A percentile compares a stretch with the other conserved stretches of the same genome.
Evolutionary conservation across 2,888 invertebrate genomes (phyloP).

Genomic region (Netelia virgata): DNA sequence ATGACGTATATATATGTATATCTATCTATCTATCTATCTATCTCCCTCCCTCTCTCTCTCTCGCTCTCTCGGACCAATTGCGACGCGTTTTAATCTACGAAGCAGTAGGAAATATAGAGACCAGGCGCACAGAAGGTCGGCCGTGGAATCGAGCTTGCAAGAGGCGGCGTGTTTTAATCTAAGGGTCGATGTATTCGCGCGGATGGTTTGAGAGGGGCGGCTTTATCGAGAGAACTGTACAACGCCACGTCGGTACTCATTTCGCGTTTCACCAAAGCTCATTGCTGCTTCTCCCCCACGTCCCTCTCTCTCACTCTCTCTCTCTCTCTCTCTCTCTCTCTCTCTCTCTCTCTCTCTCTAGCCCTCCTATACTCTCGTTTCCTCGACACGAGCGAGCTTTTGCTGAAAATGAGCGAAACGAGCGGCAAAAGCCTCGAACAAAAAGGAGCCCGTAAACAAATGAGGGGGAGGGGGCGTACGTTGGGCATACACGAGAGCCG

Average conservation of each 20-base stretch:
- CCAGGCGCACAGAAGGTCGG: slow-evolving; percentile 28
- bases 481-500: too few relatives aligned
- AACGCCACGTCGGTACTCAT: slow-evolving; percentile 64
- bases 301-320: slow-evolving; percentile 15
- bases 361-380: slow-evolving; percentile 5
- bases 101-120: slow-evolving; percentile 60
- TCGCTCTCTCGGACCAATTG: slow-evolving; percentile 66
- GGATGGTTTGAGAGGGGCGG: slow-evolving; percentile 65
- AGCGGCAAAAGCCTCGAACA: slow-evolving; percentile 42
- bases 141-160: slow-evolving; percentile 56
- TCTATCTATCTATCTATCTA: too few relatives aligned
- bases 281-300: slow-evolving; percentile 15
- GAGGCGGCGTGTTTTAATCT: slow-evolving; percentile 77
- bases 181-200: slow-evolving; percentile 75
- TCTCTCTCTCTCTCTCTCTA: slow-evolving; percentile 17
- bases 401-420: slow-evolving; percentile 8
- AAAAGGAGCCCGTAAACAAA: slow-evolving; percentile 39
- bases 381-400: slow-evolving; percentile 34
- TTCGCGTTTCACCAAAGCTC: slow-evolving; percentile 62
- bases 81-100: slow-evolving; percentile 76
- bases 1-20: slow-evolving; percentile 21
- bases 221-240: slow-evolving; percentile 63
- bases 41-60: slow-evolving; percentile 46
- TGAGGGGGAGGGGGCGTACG: background rate
- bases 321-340: slow-evolving; percentile 4